Base-by-base conservation (phyloP, 2,113 vertebrate species). In the Gopherus flavomarginatus region DNA sequence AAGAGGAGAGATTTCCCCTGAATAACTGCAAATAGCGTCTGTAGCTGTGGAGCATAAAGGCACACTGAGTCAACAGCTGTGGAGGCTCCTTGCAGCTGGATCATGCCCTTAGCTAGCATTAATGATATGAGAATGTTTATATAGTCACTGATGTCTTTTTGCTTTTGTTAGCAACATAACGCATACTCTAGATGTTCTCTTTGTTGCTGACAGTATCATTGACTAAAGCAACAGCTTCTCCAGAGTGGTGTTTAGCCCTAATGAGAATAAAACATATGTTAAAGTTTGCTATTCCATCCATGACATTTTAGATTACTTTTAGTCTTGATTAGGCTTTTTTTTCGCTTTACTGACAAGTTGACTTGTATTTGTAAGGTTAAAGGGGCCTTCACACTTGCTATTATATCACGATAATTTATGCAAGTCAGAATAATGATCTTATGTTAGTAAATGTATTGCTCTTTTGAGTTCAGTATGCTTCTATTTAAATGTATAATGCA, bases 41-140 rank as follows among this genome's bases (percentile, higher is more conserved):
- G 89, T 93, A 98, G 91, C 93, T 97, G 96, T 92, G 94, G 85
- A 53, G 62, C 94, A 87, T 94, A 96, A 97, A 95, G 96, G 78
- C 92, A 91, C 96, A 93, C 86, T 54, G 88, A 95, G 54, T 65
- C 91, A 95, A 87, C 96, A 97, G 96, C 94, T 98, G 95, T 88
- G 91, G 88, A 94, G 90, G 13, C 69, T 57, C 42, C 27, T 87
- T 85, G 81, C 88, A 95, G 89, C 83, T 83, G 82, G 52, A 96
- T 87, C 80, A 59, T 79, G 92, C 94, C 94, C 94, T 96, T 82
- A 95, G 96, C 85, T 94, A 90, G 89, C 50, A 90, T 97, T 92
- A 96, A 94, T 79, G 94, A 97, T 2, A 91, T 89, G 85, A 97
- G 65, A 97, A 91, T 29, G 93, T 90, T 95, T 90, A 79, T 65